Evolutionary conservation across 1,140 invertebrate genomes (phyloP), one percentile per base, ranked within the genome.

Genomic region (Neotoxoptera formosana): DNA sequence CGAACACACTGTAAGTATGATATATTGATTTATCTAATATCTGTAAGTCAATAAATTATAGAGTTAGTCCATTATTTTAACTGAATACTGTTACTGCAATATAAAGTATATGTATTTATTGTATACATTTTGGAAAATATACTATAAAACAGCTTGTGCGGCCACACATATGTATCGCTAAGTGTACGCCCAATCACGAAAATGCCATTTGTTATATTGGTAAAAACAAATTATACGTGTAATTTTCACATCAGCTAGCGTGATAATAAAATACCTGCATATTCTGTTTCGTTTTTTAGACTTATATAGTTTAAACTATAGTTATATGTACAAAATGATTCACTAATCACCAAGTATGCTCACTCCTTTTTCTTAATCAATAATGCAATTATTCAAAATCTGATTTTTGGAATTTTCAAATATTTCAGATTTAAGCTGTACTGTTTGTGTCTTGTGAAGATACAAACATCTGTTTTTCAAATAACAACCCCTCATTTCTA

Each of bases 181-280:
- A 21, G 34, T 25, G 45, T 67, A 90, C 89, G 89, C 89, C 89
- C 89, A 90, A 60, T 90, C 89, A 90, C 89, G 53, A 90, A 90
- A 90, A 60, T 53, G 41, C 53, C 34, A 90, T 90, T 60, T 41
- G 34, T 90, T 60, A 23, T 45, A 60, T 67, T 60, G 51, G 34
- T 56, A 14, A 41, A 53, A 67, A 90, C 36, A 41, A 41, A 90
- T 90, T 51, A 76, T 76, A 30, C 9, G 48, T 53, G n/a, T 36
- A 89, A 89, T 89, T 41, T 48, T 25, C 83, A 9, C 23, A 41
- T 45, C 83, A 47, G 60, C 30, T 76, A 76, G 20, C 83, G 23
- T 45, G 83, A 25, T 25, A 45, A 84, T 7, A 83, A 83, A 45
- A 41, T 36, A 83, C 21, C 21, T n/a, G n/a, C n/a, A 83, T 83